Conservation (phyloP, 2,797 vertebrate genomes). For the Channa striata region DNA sequence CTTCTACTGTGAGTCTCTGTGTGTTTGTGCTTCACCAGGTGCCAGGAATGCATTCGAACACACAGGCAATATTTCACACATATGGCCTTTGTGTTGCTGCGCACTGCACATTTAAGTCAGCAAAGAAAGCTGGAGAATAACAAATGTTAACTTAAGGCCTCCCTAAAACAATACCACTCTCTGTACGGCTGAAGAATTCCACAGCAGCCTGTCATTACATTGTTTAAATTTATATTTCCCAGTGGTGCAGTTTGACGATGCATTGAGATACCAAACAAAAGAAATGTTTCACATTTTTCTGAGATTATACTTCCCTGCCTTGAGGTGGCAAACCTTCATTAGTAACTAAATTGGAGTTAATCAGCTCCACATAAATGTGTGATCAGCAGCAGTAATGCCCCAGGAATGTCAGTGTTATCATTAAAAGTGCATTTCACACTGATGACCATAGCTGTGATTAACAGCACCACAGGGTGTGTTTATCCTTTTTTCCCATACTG, state of each 20-base stretch:
- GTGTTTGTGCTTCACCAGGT: constrained; percentile 61
- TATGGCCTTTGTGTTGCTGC: constrained; percentile 63
- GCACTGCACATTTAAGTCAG: constrained; percentile 61
- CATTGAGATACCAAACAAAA: constrained; percentile 59
- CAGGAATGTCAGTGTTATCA: constrained; percentile 67
- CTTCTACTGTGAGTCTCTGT: constrained; percentile 47
- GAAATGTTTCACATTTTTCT: constrained; percentile 65
- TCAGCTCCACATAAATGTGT: constrained; percentile 50
- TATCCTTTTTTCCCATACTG: constrained; percentile 38
- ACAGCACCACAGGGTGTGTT: constrained; percentile 46
- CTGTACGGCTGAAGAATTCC: constrained; percentile 59
- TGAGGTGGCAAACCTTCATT: constrained; percentile 50
- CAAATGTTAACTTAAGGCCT: constrained; percentile 68
- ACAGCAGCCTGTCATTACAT: constrained; percentile 58
- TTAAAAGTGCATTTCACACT: constrained; percentile 47
- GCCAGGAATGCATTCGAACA: constrained; percentile 69
- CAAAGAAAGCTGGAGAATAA: constrained; percentile 61
- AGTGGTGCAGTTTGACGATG: constrained; percentile 51
- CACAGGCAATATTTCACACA: constrained; percentile 74
- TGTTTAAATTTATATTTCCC: constrained; percentile 69
- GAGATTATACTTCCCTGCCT: constrained; percentile 35
- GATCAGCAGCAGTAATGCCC: constrained; percentile 53
- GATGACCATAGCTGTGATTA: constrained; percentile 62
- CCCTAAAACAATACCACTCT: constrained; percentile 67
- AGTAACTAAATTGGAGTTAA: constrained; percentile 49